Base-by-base conservation (phyloP, 53 echinoderm and acorn worm species). In the Apostichopus leukothele region DNA sequence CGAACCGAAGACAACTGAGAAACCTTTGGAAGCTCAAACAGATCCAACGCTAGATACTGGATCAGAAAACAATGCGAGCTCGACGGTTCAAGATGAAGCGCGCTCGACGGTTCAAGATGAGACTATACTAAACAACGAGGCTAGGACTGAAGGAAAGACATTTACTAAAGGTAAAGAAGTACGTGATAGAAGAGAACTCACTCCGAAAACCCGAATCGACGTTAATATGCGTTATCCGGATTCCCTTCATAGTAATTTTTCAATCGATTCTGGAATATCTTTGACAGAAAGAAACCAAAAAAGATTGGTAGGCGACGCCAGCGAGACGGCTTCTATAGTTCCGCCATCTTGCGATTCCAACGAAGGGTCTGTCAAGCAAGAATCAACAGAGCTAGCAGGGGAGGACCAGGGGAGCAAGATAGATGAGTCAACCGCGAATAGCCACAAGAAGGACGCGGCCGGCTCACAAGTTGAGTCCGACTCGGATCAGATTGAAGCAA, bases 251-350 rank as follows among this genome's bases (percentile, higher is more conserved):
- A 96, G 96, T 79, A 96, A 94, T 78, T 92, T 91, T 51, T 96
- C 96, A 7, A 93, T 93, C 60, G 96, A 96, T 86, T 96, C 96
- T 5, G 96, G 96, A 13, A 96, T 96, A 74, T 96, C 94, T 5
- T 90, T 94, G 12, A 90, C 90, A 9, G 94, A 96, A 50, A 96
- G 94, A 90, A 89, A 89, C 63, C 79, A 87, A 4, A 92, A 92
- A 25, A 67, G 92, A 27, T 84, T 79, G 61, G 88, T 90, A 39
- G 54, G 71, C 5, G 68, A 90, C n/a, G 26, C 52, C 5, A 63
- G 89, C 13, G 89, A 54, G 7, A 80, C 53, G 14, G 75, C 71
- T 3, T 16, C 86, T 13, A 51, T 78, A 13, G 25, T 11, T 12
- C 77, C 50, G n/a, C 60, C 76, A 19, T 76, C 90, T 13, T 9